Evolutionary conservation across 2,797 vertebrate species (phyloP).

Genomic region (Gallinago stenura): DNA sequence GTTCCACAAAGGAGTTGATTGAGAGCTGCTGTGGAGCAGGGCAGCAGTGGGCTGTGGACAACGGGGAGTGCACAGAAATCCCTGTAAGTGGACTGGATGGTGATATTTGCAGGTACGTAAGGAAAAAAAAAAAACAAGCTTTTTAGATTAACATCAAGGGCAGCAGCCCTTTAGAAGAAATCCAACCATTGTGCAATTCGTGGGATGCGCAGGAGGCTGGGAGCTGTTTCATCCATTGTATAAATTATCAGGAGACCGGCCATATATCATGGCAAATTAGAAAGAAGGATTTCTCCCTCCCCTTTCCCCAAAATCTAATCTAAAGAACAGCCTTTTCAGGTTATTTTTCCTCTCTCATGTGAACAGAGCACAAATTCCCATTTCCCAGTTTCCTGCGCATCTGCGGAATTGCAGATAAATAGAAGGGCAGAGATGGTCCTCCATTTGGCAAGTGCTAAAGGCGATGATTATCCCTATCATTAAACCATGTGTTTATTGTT

Average conservation of each 20-base stretch:
- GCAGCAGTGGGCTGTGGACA: conserved; percentile 89
- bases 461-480: not conserved
- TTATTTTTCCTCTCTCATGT: not conserved
- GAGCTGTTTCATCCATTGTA: not conserved
- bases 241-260: not conserved
- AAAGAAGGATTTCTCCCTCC: not conserved
- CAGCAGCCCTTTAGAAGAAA: not conserved
- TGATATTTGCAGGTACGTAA: conserved; percentile 86
- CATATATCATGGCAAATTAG: not conserved
- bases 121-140: not conserved
- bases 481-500: not conserved
- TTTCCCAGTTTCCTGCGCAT: not conserved
- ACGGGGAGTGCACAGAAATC: conserved; percentile 85
- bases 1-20: conserved; percentile 87
- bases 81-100: conserved; percentile 75
- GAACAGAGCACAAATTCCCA: not conserved
- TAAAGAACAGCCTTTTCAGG: not conserved
- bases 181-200: rapidly evolving
- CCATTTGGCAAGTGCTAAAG: not conserved
- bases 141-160: not conserved
- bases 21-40: conserved; percentile 90
- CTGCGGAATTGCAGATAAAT: not conserved
- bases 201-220: not conserved
- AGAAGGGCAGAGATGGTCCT: not conserved
- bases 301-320: not conserved